Base-by-base conservation (phyloP, 2,113 vertebrate species). In the Microtus pennsylvanicus region DNA sequence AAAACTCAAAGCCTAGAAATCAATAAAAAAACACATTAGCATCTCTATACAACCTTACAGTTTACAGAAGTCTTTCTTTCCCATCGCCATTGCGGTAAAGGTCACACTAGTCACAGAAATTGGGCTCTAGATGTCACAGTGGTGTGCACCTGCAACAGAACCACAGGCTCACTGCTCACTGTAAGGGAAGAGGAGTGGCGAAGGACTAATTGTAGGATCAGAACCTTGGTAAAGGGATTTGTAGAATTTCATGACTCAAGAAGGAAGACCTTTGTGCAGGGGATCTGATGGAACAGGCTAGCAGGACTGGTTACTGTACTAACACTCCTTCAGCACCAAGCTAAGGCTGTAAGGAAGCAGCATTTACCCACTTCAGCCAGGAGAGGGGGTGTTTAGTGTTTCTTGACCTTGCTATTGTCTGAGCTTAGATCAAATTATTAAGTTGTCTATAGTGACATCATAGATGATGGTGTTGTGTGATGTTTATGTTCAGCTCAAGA, bases 1-100 rank as follows among this genome's bases (percentile, higher is more conserved):
- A 88, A 94, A 94, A 93, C 50, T 82, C 87, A 94, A 93, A 35
- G 90, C 61, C 42, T 70, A 77, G 70, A 96, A 80, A 82, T 87
- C 42, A 76, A 67, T 78, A 76, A 67, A 94, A 52, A 58, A 70
- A 47, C 50, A 74, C 26, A 58, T 28, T 75, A 42, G 55, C 8
- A 87, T 94, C 93, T 90, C 78, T 88, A 87, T 65, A 86, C 19
- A 92, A 81, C 26, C 50, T 81, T 72, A 75, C 42, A 87, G 63
- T 63, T 89, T 94, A 88, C 11, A 77, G 38, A 83, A 35, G 9
- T 92, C 22, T 65, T 61, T 92, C 22, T 65, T 61, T 82, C 47
- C 70, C 17, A 61, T 50, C 86, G 61, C 86, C 80, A 93, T 12
- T 95, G 30, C 52, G 30, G 5, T 87, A 83, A 78, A 52, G 93